Evolutionary conservation across 2,113 vertebrate genomes (phyloP).

Genomic region (Corythornis cristatus): DNA sequence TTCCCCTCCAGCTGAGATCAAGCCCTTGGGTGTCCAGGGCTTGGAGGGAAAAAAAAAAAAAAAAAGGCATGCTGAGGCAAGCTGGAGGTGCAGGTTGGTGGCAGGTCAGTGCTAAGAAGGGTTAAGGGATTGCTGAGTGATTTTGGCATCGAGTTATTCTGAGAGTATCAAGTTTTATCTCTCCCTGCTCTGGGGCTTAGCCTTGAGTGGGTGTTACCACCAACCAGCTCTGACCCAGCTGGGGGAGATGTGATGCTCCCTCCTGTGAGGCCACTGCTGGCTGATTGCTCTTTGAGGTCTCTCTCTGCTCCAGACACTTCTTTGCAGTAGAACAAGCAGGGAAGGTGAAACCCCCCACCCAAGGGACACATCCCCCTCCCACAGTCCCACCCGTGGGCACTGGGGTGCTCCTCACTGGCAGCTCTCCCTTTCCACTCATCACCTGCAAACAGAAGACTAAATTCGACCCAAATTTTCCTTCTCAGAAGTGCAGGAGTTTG

Average conservation of each 20-base stretch:
- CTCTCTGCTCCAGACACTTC: background rate
- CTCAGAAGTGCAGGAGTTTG: background rate
- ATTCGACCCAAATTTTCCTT: background rate
- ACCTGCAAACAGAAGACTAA: background rate
- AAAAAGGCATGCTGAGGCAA: background rate
- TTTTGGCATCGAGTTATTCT: background rate
- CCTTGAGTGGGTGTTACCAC: background rate
- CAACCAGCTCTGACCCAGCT: background rate
- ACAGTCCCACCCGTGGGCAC: fast-evolving
- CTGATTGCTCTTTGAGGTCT: background rate
- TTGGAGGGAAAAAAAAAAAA: background rate
- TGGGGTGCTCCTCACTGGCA: fast-evolving
- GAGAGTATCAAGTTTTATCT: background rate
- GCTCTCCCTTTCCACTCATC: background rate
- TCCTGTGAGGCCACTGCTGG: background rate
- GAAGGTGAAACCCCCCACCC: background rate
- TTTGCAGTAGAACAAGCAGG: background rate
- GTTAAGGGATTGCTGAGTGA: background rate
- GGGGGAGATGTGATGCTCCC: background rate
- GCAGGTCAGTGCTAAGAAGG: background rate
- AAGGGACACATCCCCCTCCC: background rate
- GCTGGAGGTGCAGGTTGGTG: background rate
- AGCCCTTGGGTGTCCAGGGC: background rate
- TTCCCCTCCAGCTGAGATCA: background rate
- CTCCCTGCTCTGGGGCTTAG: background rate